Evolutionary conservation across 2,797 vertebrate species (phyloP), one percentile per base, ranked within the genome.

Genomic region (Tenualosa thibaudeaui): DNA sequence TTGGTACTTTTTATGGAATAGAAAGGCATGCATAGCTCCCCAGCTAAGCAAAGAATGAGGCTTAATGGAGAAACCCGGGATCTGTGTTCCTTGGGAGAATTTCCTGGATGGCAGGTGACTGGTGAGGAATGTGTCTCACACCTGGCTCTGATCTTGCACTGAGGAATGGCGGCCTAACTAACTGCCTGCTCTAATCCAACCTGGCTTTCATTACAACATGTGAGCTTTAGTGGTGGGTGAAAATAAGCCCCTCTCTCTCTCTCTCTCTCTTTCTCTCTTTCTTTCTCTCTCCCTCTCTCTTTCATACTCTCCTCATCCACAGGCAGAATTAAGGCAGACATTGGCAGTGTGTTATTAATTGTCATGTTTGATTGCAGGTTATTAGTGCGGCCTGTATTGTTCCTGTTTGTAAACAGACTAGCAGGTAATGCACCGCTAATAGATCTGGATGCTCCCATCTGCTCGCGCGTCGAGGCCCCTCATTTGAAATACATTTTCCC

Each of bases 351-450:
- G 88, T 90, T 90, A 89, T 88, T 89, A 89, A 89, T 91, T 93
- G 94, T 93, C 94, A 94, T 94, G 94, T 95, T 93, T 94, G 93
- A 95, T 95, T 92, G 94, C 90, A 89, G 90, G 93, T 94, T 94
- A 94, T 94, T 93, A 94, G 91, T 91, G 82, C 87, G 81, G 91
- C 86, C 91, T 91, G 92, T 86, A 94, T 95, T 94, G 95, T 94
- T 94, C 91, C 90, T 92, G 94, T 93, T 94, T 91, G 91, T 94
- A 94, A 93, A 93, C 94, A 94, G 90, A 92, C 93, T 93, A 89
- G 84, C 94, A 95, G 95, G 95, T 95, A 95, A 95, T 95, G 94
- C 90, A 92, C 92, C 89, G 91, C 94, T 95, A 93, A 95, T 95
- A 89, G 91, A 86, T 91, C 89, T 81, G 84, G 91, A 93, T 90